Percentiles rank a stretch among this genome's conserved stretches.
Conservation (phyloP, 2,113 vertebrate genomes). For the Boulengeromyrus knoepffleri region DNA sequence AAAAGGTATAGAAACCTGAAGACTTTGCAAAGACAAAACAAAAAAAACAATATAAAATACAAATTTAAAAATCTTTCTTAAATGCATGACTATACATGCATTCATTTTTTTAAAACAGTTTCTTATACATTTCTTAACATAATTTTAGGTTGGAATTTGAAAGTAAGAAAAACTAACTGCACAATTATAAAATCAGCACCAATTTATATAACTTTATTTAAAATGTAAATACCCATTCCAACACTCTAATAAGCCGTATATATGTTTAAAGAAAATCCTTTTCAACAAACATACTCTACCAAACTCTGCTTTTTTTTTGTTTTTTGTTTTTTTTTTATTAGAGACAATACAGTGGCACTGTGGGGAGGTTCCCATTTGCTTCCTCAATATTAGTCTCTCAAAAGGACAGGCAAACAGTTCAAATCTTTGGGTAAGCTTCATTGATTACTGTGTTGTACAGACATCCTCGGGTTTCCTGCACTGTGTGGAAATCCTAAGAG, state of each 20-base stretch:
- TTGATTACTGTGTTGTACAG: conserved; percentile 21
- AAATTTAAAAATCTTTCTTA: conserved; percentile 99
- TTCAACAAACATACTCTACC: conserved; percentile 85
- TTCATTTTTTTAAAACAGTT: conserved; percentile 84
- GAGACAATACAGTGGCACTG: conserved; percentile 97
- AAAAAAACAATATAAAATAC: conserved; percentile 96
- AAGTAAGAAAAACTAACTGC: conserved; percentile 93
- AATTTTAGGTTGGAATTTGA: conserved; percentile 94
- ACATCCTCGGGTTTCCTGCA: conserved; percentile 19
- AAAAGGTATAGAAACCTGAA: conserved; percentile 95
- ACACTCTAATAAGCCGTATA: conserved; percentile 98
- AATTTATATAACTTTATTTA: conserved; percentile 99
- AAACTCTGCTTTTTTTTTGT: conserved; percentile 68
- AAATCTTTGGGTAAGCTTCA: conserved; percentile 52
- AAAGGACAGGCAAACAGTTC: conserved; percentile 58
- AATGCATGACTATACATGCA: conserved; percentile 91
- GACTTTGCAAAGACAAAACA: conserved; percentile 92
- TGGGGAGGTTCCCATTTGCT: conserved; percentile 67
- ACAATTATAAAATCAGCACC: conserved; percentile 99
- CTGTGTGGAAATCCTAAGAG: conserved; percentile 51
- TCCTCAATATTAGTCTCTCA: conserved; percentile 77
- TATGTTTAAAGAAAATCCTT: conserved; percentile 80
- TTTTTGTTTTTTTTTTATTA: conserved; percentile 63
- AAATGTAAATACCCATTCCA: conserved; percentile 99
- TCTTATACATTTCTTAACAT: conserved; percentile 97